Base-by-base conservation (phyloP, 2,888 invertebrate species). In the Erynnis tages region DNA sequence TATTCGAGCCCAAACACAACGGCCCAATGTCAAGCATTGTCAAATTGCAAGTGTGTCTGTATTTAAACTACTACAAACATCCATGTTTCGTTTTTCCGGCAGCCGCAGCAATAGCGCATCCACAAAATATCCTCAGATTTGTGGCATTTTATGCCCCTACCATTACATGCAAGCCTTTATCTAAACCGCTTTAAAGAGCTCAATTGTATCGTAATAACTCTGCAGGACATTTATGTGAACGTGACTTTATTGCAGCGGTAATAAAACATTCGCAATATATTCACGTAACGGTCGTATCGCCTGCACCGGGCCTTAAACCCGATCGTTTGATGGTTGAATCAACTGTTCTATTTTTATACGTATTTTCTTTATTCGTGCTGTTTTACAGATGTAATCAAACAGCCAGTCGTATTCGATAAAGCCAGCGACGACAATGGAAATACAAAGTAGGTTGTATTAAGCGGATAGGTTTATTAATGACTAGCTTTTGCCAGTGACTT, bases 321-420 rank as follows among this genome's bases (percentile, higher is more conserved):
- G 25, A 41, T 43, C 27, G 32, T 49, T 41, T 40, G 32, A 40
- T 41, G 17, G 40, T 45, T 34, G 43, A 41, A 50, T 46, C 47
- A 30, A 38, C 47, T 46, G 58, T 58, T 60, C 55, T 54, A 53
- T 59, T 59, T 56, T 58, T 55, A 46, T 54, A 47, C 55, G 43
- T 43, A 27, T 46, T 54, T 54, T 54, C 54, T 55, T 55, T 50
- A 34, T 41, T 30, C 11, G 32, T 16, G 11, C 11, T 50, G 58
- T 56, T 40, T 53, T 53, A 56, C 56, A 59, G 61, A 56, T 58
- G 55, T 53, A 55, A 58, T 58, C 56, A 57, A 49, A 46, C 55
- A 52, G 49, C 56, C 54, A 54, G 54, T 44, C 46, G 45, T 27
- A 41, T 5, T 29, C 44, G 14, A 43, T 37, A 37, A 35, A 37